These are phyloP conservation scores for Odobenus rosmarus DNA, from an alignment of 2,113 vertebrate genomes.

Conservation along the genomic window DNA sequence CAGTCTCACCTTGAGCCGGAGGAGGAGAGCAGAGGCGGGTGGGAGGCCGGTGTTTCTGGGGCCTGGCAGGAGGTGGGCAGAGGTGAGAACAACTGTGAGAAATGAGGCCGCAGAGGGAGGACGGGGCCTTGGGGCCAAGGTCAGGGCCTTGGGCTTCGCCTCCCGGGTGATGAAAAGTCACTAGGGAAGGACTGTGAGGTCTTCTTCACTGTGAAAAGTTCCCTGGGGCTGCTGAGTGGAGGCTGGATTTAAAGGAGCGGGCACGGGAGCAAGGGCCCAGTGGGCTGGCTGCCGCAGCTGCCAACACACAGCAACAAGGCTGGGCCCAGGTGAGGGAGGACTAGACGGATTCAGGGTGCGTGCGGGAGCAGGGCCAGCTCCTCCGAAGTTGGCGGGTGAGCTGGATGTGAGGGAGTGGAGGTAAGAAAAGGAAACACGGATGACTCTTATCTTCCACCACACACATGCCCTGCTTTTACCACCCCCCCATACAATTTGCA, in stretches of 20 bases:
- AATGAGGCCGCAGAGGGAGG: not conserved
- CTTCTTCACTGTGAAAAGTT: not conserved
- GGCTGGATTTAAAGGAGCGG: not conserved
- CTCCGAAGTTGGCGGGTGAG: not conserved
- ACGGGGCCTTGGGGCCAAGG: not conserved
- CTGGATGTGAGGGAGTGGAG: not conserved
- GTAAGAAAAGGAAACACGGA: not conserved
- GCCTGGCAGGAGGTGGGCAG: not conserved
- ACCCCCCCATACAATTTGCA: not conserved
- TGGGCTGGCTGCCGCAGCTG: not conserved
- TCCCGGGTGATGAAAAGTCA: not conserved
- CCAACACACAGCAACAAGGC: not conserved
- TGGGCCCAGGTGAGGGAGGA: not conserved
- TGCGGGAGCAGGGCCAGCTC: not conserved
- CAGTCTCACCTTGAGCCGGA: not conserved
- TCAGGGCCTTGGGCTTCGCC: not conserved
- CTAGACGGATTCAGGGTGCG: not conserved
- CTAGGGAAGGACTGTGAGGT: not conserved
- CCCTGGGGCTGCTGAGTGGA: not conserved
- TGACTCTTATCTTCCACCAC: not conserved
- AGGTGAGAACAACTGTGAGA: not conserved
- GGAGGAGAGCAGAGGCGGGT: not conserved
- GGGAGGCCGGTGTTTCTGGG: not conserved
- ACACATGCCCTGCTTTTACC: not conserved
- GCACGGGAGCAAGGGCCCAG: not conserved